Conservation (phyloP, 2,797 vertebrate species). For the Menidia menidia region DNA sequence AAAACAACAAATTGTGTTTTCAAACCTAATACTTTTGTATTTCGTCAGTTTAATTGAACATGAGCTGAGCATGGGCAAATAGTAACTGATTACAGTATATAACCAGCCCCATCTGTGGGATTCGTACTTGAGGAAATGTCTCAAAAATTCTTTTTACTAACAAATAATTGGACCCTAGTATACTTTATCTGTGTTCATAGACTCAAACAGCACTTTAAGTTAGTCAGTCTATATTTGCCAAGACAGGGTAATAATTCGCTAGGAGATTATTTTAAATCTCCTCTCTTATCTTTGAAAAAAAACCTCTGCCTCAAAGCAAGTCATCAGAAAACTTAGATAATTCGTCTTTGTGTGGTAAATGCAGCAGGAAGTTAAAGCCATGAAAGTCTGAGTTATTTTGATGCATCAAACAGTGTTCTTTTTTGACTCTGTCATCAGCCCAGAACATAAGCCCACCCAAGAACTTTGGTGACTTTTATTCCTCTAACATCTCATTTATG, state of each 20-base stretch:
- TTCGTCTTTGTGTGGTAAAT: constrained; percentile 61
- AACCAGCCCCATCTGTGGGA: constrained; percentile 4
- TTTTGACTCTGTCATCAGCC: constrained; percentile 34
- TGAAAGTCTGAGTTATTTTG: constrained; percentile 36
- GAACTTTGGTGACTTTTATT: constrained; percentile 51
- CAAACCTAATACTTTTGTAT: constrained; percentile 59
- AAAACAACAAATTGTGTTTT: constrained; percentile 74
- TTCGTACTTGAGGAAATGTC: neutral
- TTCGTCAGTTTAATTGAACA: constrained; percentile 72
- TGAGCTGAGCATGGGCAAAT: constrained; percentile 50
- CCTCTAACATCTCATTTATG: constrained; percentile 28
- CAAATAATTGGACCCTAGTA: constrained; percentile 12
- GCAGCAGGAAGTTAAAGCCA: constrained; percentile 41
- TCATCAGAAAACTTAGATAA: constrained; percentile 27
- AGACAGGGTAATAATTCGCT: constrained; percentile 41
- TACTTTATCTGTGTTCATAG: constrained; percentile 15
- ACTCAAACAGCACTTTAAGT: constrained; percentile 23
- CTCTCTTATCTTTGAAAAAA: constrained; percentile 55
- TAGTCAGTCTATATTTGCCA: constrained; percentile 38
- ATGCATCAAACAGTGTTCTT: constrained; percentile 33
- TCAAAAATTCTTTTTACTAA: constrained; percentile 34
- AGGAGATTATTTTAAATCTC: constrained; percentile 58
- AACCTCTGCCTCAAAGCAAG: constrained; percentile 44
- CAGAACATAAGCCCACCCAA: constrained; percentile 23
- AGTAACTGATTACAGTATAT: constrained; percentile 37